These are phyloP conservation scores for Lepus americanus DNA, from an alignment of 2,113 vertebrate genomes.

Conservation along the genomic window DNA sequence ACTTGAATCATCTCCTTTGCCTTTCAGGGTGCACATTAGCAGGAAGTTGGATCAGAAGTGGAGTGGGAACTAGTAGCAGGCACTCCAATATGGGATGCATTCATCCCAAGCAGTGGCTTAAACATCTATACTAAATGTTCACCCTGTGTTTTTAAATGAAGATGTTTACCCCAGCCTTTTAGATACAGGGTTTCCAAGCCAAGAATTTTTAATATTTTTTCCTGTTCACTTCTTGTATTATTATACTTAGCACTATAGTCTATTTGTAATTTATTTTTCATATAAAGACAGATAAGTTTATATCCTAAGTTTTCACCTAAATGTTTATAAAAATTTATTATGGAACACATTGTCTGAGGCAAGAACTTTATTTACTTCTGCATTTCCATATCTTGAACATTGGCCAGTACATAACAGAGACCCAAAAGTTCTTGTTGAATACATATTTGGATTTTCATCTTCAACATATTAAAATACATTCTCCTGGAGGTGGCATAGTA, in stretches of 20 bases:
- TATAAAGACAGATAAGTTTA: not conserved
- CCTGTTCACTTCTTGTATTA: not conserved
- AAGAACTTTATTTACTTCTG: conserved; percentile 10
- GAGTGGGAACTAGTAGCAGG: no score
- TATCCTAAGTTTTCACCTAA: not conserved
- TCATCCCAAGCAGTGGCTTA: no score
- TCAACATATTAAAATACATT: not conserved
- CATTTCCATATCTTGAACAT: not conserved
- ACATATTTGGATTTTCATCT: conserved; percentile 10
- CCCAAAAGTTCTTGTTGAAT: conserved; percentile 59
- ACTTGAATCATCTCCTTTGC: no score
- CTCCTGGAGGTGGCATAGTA: not conserved
- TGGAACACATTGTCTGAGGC: not conserved
- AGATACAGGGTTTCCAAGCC: not conserved
- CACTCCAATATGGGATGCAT: no score
- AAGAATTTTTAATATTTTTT: not conserved
- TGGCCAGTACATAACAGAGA: not conserved
- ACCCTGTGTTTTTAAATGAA: not conserved
- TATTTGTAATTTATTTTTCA: not conserved
- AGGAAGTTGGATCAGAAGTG: no score
- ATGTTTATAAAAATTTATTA: not conserved
- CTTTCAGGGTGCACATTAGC: no score
- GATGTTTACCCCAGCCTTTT: not conserved
- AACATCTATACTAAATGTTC: no score
- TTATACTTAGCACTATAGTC: not conserved